Evolutionary conservation across 2,888 invertebrate genomes (phyloP), one percentile per base, ranked within the genome.

Genomic region (Ganaspis brasiliensis): DNA sequence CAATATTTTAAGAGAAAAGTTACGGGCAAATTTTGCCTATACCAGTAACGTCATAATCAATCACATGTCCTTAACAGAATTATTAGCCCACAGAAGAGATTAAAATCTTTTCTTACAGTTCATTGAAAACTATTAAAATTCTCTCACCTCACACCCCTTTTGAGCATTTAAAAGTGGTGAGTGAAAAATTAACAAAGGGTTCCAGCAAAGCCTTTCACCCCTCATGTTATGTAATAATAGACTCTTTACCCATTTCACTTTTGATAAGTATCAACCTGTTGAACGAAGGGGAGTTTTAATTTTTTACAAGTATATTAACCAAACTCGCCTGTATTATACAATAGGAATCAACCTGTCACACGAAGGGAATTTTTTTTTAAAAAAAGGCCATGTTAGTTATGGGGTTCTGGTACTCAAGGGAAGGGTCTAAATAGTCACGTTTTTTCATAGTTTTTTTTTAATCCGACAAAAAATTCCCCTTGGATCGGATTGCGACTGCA

Each of bases 361-460:
- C 49, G 83, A 84, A 86, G 86, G 87, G 87, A 86, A 84, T 84
- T 83, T 86, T 88, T 88, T 87, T 87, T 82, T 81, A 75, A 61
- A n/a, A n/a, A n/a, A n/a, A n/a, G n/a, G 72, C 24, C 76, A 75
- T 72, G 80, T 84, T 82, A 82, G 80, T 26, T 71, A 72, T 81
- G 77, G 76, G 52, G 24, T 72, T 8, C 40, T 2, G 26, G 31
- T n/a, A 24, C 35, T 67, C 72, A 49, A 75, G 81, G 72, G 81
- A 49, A 75, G 81, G 72, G 81, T 79, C 55, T 74, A 77, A 73
- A 75, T 75, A 72, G 72, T 70, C 57, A 70, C 75, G 79, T 81
- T 82, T 85, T 75, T 74, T 55, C 70, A 74, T 79, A 70, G 63
- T n/a, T 40, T 75, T 80, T 80, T 85, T 82, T 79, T 76, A 76